Evolutionary conservation across 2,797 vertebrate species (phyloP), one percentile per base, ranked within the genome.

Genomic region (Rhadinocentrus ornatus): DNA sequence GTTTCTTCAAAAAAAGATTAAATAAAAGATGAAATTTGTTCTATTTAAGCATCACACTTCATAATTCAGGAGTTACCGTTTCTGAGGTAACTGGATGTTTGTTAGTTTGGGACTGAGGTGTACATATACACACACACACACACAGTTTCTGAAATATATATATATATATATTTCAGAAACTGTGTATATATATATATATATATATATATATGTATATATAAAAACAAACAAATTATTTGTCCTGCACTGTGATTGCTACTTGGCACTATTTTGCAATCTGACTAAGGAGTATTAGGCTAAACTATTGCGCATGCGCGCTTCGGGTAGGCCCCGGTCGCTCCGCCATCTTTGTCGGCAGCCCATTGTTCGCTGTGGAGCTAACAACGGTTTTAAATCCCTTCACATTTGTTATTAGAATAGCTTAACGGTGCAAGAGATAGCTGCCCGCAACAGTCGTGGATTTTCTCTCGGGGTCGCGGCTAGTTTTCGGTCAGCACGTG

Each of bases 281-380:
- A 6, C 16, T 58, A 3, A 31, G 22, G 62, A 72, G 35, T 70
- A 65, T 57, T 12, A 29, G 44, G 59, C 44, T 16, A 54, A 71
- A 29, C 41, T 27, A 11, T 10, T 60, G 88, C 90, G 89, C 91
- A 87, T 90, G 91, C 91, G 91, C 0, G n/a, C 48, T 66, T n/a
- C 1, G 62, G 48, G 39, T 88, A 82, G 80, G 88, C 83, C 82
- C 82, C 85, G 84, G 85, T 83, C 69, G 52, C 67, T 85, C 86
- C 92, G 90, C 93, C 92, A 93, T 93, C 88, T 94, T 92, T 93
- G 82, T 93, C 85, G 89, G 91, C 86, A 83, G 68, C 63, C 93
- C 83, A 93, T 95, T 95, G 94, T 95, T 94, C 92, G 85, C 67
- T 77, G 71, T 68, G 89, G 84, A 91, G 88, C 86, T 85, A 90